Conservation (phyloP, 1,140 invertebrate species). For the Limonius californicus region DNA sequence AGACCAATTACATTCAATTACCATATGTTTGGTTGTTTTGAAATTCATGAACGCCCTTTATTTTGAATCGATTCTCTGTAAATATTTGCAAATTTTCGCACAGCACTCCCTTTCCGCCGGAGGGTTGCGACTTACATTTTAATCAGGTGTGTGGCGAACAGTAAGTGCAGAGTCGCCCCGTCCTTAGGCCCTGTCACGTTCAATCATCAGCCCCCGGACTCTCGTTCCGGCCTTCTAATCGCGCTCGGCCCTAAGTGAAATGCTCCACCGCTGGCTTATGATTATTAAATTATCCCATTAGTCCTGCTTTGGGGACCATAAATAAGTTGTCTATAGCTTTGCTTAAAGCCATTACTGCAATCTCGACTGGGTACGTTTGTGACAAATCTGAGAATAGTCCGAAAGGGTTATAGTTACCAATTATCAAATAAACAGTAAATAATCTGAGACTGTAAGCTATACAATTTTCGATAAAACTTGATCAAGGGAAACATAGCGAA, state of each 20-base stretch:
- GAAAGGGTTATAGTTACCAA: background rate
- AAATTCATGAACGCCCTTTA: too few relatives aligned
- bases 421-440: too few relatives aligned
- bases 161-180: background rate
- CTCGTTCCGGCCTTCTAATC: slow-evolving; percentile 20
- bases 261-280: slow-evolving; percentile 20
- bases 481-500: too few relatives aligned
- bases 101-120: background rate
- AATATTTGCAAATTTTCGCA: too few relatives aligned
- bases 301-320: slow-evolving; percentile 17
- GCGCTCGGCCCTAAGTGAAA: slow-evolving; percentile 20
- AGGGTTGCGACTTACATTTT: background rate
- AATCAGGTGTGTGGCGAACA: background rate
- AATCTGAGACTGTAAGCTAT: too few relatives aligned
- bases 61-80: too few relatives aligned
- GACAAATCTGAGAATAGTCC: background rate
- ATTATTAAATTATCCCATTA: slow-evolving; percentile 26
- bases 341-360: slow-evolving; percentile 21
- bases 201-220: slow-evolving; percentile 18
- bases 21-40: too few relatives aligned
- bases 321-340: slow-evolving; percentile 24
- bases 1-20: too few relatives aligned
- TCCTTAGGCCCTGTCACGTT: slow-evolving; percentile 16
- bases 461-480: too few relatives aligned
- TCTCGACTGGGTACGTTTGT: background rate